A percentile compares a stretch with the other conserved stretches of the same genome.
phyloP scores from a whole-genome alignment of 2,888 invertebrate genomes.

The Hypercompe scribonia region DNA sequence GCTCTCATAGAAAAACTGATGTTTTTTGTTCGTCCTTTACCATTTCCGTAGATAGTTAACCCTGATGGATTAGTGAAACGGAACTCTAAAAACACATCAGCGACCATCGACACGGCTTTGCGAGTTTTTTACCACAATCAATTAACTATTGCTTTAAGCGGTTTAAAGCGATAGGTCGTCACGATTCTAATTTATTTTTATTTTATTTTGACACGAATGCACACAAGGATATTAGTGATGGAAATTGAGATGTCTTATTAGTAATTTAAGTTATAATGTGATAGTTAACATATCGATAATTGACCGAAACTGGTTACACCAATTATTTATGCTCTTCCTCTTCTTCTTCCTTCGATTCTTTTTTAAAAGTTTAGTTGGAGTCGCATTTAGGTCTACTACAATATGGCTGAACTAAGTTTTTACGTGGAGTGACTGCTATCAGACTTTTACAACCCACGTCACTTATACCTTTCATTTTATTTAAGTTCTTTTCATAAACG shows the following conservation, averaged over 20 bases:
- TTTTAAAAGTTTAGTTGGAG: no score
- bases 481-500: no score
- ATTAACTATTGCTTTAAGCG: slow-evolving; percentile 63
- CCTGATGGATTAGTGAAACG: slow-evolving; percentile 18
- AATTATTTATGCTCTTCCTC: background rate
- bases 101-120: slow-evolving; percentile 38
- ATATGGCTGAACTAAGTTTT: no score
- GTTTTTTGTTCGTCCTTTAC: background rate
- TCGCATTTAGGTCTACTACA: no score
- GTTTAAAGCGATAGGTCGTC: slow-evolving; percentile 59
- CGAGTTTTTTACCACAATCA: slow-evolving; percentile 63
- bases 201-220: slow-evolving; percentile 41
- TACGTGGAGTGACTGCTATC: no score
- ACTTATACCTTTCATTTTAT: no score
- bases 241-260: slow-evolving; percentile 46
- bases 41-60: slow-evolving; percentile 19
- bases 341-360: no score
- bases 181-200: slow-evolving; percentile 66
- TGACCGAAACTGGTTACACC: background rate
- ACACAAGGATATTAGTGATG: slow-evolving; percentile 43
- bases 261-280: slow-evolving; percentile 5
- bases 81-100: slow-evolving; percentile 39
- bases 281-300: background rate
- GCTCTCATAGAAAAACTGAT: background rate
- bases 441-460: no score